A percentile compares a stretch with the other conserved stretches of the same genome.
Conservation (phyloP, 2,888 invertebrate species). For the Toxonevra muliebris region DNA sequence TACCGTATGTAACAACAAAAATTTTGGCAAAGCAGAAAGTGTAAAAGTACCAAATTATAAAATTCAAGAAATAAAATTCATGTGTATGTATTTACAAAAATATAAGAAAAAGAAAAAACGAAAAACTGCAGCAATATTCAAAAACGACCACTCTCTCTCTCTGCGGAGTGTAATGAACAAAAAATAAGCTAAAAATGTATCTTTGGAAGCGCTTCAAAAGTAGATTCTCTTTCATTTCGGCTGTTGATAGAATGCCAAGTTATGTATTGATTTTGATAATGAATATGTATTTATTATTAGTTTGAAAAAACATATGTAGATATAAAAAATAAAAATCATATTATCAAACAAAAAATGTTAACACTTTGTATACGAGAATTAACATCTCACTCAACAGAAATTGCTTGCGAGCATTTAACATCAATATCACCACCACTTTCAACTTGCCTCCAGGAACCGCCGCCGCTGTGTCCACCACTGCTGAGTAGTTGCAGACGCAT, state of each 20-base stretch:
- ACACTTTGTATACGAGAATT: neutral
- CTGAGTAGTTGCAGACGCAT: slow-evolving; percentile 59
- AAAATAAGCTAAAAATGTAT: no score
- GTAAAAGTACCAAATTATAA: slow-evolving; percentile 3
- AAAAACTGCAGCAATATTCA: no score
- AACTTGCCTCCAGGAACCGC: slow-evolving; percentile 65
- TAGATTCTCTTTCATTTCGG: no score
- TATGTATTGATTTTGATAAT: no score
- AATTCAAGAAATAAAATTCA: no score
- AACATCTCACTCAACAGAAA: slow-evolving; percentile 4
- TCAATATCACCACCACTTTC: slow-evolving; percentile 37
- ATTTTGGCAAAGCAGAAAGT: slow-evolving; percentile 15
- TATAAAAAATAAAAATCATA: neutral
- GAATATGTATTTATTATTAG: no score
- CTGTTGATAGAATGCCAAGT: no score
- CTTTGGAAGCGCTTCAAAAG: no score
- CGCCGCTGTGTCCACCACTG: slow-evolving; percentile 58
- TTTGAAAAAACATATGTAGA: neutral
- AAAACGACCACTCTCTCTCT: no score
- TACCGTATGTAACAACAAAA: slow-evolving; percentile 24
- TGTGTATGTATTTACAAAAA: neutral
- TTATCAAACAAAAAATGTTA: neutral
- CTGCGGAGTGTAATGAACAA: no score
- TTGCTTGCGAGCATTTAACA: slow-evolving; percentile 2
- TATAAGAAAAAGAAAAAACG: neutral